Evolutionary conservation across 2,113 vertebrate species (phyloP).

Genomic region (Vireo altiloquus): DNA sequence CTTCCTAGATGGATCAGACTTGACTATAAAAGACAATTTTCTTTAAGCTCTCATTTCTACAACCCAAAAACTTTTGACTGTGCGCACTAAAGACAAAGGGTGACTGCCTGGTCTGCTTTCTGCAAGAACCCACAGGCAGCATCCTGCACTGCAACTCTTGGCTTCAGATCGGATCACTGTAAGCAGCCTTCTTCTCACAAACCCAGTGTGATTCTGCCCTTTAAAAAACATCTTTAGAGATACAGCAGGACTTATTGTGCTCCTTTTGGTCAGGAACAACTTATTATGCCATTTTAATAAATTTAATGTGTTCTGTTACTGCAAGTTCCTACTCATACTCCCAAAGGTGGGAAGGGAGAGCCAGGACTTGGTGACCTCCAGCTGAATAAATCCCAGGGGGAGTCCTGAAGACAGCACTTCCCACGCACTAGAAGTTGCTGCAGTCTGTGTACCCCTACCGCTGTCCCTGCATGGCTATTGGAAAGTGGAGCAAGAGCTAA

Average conservation of each 20-base stretch:
- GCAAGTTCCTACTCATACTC: background rate
- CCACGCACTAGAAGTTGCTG: background rate
- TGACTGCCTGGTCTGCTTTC: background rate
- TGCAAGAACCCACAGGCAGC: background rate
- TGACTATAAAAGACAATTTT: background rate
- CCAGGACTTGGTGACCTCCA: background rate
- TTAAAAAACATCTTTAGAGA: background rate
- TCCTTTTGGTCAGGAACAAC: background rate
- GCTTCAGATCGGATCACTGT: background rate
- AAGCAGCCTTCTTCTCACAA: background rate
- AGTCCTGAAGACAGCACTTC: background rate
- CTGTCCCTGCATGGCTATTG: accelerated
- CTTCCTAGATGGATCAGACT: background rate
- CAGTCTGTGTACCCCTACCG: background rate
- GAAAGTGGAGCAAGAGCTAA: background rate
- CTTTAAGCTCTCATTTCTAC: background rate
- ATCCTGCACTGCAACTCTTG: background rate
- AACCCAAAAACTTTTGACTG: background rate
- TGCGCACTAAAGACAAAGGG: background rate
- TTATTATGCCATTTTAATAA: background rate
- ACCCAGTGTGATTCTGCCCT: background rate
- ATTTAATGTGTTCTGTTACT: background rate
- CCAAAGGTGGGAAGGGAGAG: background rate
- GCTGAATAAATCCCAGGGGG: background rate
- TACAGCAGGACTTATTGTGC: background rate